Percentiles rank a stretch among this genome's conserved stretches.
These are phyloP conservation scores for Parasteatoda tepidariorum DNA, from an alignment of 1,140 invertebrate genomes.

Conservation along the genomic window DNA sequence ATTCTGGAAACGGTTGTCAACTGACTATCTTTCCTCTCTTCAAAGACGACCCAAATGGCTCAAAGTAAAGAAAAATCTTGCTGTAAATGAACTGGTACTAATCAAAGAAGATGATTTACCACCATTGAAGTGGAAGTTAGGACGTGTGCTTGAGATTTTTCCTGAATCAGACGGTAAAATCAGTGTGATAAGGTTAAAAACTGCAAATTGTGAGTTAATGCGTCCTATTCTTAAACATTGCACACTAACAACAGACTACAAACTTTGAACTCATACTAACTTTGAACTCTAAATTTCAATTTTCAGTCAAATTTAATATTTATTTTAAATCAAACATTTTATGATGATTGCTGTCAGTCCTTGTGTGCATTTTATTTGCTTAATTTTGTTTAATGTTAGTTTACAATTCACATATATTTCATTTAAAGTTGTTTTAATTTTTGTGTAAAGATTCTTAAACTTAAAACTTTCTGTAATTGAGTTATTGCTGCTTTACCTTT, in stretches of 20 bases:
- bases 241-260: not conserved
- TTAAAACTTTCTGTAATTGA: too few relatives aligned
- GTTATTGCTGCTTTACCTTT: too few relatives aligned
- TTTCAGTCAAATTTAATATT: too few relatives aligned
- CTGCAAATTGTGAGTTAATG: conserved; percentile 47
- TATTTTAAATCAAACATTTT: too few relatives aligned
- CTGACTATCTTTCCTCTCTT: conserved; percentile 33
- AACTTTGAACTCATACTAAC: too few relatives aligned
- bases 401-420: too few relatives aligned
- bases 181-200: conserved; percentile 64
- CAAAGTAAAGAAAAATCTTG: conserved; percentile 28
- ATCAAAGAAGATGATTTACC: conserved; percentile 65
- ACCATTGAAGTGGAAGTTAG: conserved; percentile 66
- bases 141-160: conserved; percentile 64
- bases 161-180: conserved; percentile 64
- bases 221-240: not conserved
- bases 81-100: conserved; percentile 63
- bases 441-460: too few relatives aligned
- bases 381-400: too few relatives aligned
- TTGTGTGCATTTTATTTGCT: too few relatives aligned
- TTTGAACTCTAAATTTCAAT: too few relatives aligned
- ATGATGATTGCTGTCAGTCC: too few relatives aligned
- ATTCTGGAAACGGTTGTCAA: conserved; percentile 45
- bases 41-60: conserved; percentile 61
- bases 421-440: too few relatives aligned